Base-by-base conservation (phyloP, 2,888 invertebrate genomes). In the Nomada flava region DNA sequence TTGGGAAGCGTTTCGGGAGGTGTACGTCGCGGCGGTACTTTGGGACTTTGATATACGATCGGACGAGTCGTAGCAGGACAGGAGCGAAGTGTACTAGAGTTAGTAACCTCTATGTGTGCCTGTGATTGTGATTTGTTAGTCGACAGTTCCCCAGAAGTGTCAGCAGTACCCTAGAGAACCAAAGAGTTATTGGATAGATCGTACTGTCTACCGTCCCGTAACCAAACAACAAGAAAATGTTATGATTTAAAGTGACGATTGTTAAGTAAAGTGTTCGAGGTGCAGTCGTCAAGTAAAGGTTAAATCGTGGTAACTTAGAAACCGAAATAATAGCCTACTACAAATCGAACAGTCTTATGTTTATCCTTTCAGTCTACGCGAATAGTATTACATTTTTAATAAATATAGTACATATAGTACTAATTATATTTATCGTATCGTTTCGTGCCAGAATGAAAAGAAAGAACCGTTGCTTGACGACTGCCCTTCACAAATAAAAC, bases 91-190 rank as follows among this genome's bases (percentile, higher is more conserved):
- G 89, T 81, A 72, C 86, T 89, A 87, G 83, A 88, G 88, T 90
- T 90, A 90, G 88, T 88, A 86, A 82, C 83, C 65, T 89, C 88
- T 90, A 89, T 86, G 79, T 82, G 87, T 86, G 86, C 82, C 77
- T 90, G 86, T 83, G 89, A 79, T 84, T 88, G 88, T 81, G 86
- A 86, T 91, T 91, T 92, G 88, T 91, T 93, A 92, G 89, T 91
- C 85, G 91, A 89, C 89, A 90, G 89, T 90, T 90, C 89, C 89
- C 92, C 93, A 91, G 92, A 89, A 91, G 88, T 90, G 78, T 91
- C 93, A 92, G 93, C 93, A 89, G 92, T 93, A 90, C 89, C 93
- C 93, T 93, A 91, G 86, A 91, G 91, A 93, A 92, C 87, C 90
- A 91, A 88, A 90, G 85, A 89, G 84, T 84, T 86, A 85, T 83